phyloP scores from a whole-genome alignment of 1,140 invertebrate species.

The Adoxophyes honmai region DNA sequence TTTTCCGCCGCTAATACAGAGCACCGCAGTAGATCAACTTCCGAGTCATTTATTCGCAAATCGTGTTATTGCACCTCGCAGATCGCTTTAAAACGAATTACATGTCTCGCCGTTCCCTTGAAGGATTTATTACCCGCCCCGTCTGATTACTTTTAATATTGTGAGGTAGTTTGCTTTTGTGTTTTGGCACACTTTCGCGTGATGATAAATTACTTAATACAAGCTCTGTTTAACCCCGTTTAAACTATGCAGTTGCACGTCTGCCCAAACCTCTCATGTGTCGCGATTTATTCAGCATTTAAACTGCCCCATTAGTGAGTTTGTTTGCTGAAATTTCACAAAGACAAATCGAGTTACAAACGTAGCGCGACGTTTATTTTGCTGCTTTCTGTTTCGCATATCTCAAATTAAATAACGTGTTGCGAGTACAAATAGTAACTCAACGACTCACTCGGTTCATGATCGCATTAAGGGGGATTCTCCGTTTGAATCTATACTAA shows the following conservation, averaged over 20 bases:
- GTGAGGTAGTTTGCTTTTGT: too few relatives aligned
- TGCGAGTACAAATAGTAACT: slow-evolving; percentile 22
- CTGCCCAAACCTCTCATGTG: slow-evolving; percentile 24
- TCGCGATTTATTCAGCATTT: slow-evolving; percentile 51
- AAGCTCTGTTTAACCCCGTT: not conserved
- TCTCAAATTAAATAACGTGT: slow-evolving; percentile 65
- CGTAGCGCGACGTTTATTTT: slow-evolving; percentile 60
- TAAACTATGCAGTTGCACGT: slow-evolving; percentile 31
- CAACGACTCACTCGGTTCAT: slow-evolving; percentile 18
- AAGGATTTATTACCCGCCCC: slow-evolving; percentile 17
- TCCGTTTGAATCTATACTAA: slow-evolving; percentile 46
- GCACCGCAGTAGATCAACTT: slow-evolving; percentile 65
- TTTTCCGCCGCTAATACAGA: slow-evolving; percentile 41
- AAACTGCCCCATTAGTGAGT: slow-evolving; percentile 54
- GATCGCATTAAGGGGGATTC: slow-evolving; percentile 29
- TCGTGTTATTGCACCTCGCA: slow-evolving; percentile 71
- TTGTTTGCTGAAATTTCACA: slow-evolving; percentile 57
- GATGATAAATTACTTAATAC: slow-evolving; percentile 3
- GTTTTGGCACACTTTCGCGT: too few relatives aligned
- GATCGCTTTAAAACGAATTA: slow-evolving; percentile 71
- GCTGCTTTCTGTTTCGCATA: slow-evolving; percentile 52
- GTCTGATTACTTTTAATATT: slow-evolving; percentile 1
- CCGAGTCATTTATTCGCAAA: slow-evolving; percentile 71
- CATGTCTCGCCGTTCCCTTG: slow-evolving; percentile 50
- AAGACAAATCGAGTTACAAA: slow-evolving; percentile 67